Conservation (phyloP, 2,888 invertebrate genomes). For the Meiosimyza platycephala region DNA sequence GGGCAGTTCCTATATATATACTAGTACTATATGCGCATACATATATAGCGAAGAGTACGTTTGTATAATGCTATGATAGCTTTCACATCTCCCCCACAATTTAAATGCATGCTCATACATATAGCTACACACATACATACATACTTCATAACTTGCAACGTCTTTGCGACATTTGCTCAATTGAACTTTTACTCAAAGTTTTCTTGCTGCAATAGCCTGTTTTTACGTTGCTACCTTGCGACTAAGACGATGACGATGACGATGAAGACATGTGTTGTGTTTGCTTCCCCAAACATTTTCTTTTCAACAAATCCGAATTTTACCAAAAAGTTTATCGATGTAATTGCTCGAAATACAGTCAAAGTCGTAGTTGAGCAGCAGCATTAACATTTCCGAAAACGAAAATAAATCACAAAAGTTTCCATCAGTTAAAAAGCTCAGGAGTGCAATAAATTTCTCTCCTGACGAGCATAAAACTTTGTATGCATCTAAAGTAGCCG, state of each 20-base stretch:
- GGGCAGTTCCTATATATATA: too few species aligned
- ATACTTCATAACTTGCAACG: not conserved
- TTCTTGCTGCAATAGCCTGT: not conserved
- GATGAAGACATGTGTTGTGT: not conserved
- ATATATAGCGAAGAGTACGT: too few species aligned
- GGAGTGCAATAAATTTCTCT: constrained; percentile 28
- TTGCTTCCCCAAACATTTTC: constrained; percentile 11
- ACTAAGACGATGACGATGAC: not conserved
- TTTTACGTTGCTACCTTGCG: not conserved
- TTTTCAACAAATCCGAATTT: constrained; percentile 8
- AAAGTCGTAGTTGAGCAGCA: constrained; percentile 7
- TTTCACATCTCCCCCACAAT: too few species aligned
- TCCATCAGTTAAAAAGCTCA: constrained; percentile 24
- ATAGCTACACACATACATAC: too few species aligned
- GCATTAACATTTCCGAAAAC: constrained; percentile 25
- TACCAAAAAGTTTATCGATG: constrained; percentile 15
- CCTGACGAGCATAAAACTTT: constrained; percentile 26
- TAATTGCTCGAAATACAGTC: constrained; percentile 10
- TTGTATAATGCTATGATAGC: too few species aligned
- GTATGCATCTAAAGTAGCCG: constrained; percentile 12
- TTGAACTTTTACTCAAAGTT: constrained; percentile 9
- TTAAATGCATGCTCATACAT: not conserved
- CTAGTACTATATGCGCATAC: too few species aligned
- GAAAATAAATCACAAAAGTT: constrained; percentile 26
- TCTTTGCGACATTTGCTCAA: not conserved